These are phyloP conservation scores for Phalanger gymnotis DNA, from an alignment of 2,797 vertebrate species.

Conservation along the genomic window DNA sequence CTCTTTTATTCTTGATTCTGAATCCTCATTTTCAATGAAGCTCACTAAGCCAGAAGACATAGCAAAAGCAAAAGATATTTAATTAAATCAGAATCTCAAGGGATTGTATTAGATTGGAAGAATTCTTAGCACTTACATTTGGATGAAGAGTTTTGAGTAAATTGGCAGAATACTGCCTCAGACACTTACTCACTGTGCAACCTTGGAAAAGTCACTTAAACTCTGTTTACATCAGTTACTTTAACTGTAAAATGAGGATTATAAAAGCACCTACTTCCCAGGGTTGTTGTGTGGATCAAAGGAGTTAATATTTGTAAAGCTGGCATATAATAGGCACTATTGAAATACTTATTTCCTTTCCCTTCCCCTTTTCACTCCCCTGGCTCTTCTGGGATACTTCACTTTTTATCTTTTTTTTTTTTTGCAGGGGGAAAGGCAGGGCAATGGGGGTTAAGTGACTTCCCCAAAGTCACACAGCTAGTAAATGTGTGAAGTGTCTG, in stretches of 20 bases:
- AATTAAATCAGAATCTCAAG: neutral
- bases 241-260: neutral
- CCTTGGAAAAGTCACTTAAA: neutral
- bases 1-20: neutral
- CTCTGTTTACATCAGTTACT: neutral
- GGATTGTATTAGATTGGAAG: neutral
- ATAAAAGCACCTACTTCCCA: neutral
- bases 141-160: neutral
- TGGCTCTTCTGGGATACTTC: neutral
- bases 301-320: neutral
- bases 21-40: neutral
- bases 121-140: neutral
- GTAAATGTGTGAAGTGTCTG: too few species aligned
- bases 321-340: neutral
- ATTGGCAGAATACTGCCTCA: neutral
- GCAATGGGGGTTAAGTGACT: too few species aligned
- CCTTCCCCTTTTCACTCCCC: neutral
- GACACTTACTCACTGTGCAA: neutral
- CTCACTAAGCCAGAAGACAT: neutral
- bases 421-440: too few species aligned
- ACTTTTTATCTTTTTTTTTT: neutral
- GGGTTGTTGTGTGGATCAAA: neutral
- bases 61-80: neutral
- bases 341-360: neutral
- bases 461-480: too few species aligned